A percentile compares a stretch with the other conserved stretches of the same genome.
phyloP scores from a whole-genome alignment of 2,797 vertebrate species.

The Pteropus rufus region DNA sequence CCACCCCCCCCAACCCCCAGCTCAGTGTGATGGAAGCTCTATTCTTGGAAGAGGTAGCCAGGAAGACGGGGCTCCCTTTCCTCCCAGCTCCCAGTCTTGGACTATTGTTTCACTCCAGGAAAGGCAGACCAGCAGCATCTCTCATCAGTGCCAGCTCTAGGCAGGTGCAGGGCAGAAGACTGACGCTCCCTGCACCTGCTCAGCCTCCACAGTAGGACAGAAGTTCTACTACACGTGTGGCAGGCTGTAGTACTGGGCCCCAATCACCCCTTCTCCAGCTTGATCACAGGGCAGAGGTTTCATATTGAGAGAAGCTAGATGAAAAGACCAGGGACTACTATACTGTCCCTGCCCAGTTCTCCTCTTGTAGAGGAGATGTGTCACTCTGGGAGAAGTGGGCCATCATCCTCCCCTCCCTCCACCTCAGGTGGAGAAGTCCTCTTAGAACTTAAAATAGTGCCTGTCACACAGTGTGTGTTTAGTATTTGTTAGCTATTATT shows the following conservation, averaged over 20 bases:
- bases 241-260: neutral
- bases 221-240: neutral
- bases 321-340: neutral
- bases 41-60: neutral
- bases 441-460: neutral
- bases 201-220: neutral
- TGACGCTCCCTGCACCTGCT: neutral
- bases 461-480: neutral
- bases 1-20: neutral
- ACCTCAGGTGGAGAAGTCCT: neutral
- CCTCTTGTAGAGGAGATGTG: neutral
- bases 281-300: neutral
- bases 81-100: neutral
- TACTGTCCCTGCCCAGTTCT: neutral
- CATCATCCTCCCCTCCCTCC: neutral
- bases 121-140: neutral
- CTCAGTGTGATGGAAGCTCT: neutral
- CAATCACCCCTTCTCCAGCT: neutral
- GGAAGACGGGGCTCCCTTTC: neutral
- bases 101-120: neutral
- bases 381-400: neutral
- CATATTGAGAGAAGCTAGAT: neutral
- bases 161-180: neutral
- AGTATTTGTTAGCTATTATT: neutral
- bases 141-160: neutral